Base-by-base conservation (phyloP, 2,888 invertebrate species). In the Sinodicranocentrus sp. region DNA sequence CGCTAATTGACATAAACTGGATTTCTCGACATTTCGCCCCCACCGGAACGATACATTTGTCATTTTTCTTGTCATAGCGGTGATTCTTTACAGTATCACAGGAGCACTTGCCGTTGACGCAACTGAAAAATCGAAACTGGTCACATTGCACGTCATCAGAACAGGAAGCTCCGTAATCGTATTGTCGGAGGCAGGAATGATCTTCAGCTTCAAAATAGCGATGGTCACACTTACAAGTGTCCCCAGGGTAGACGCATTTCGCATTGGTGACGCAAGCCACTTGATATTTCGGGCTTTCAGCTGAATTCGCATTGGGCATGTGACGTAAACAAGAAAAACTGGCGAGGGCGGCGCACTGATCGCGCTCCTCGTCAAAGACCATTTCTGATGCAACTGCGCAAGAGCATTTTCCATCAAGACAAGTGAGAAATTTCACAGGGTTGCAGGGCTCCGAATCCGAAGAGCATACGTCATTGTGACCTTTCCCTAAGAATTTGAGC, bases 231-330 rank as follows among this genome's bases (percentile, higher is more conserved):
- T 82, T 70, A 33, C 87, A 87, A 15, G 48, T 72, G 48, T 87
- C 85, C 21, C 84, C 84, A 0, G 87, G 87, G 52, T 79, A 87
- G 19, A 71, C 23, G 57, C 87, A 87, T 61, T 87, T 87, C 6
- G 87, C 87, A 33, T 87, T 68, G 2, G 68, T 33, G 10, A 76
- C 80, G 52, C 86, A 86, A 43, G 80, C 80, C 2, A 76, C 71
- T 61, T 84, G 80, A 25, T 80, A 84, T 57, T 80, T 84, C 0
- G 70, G 43, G 57, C 71, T 54, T 23, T 70, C 39, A 8, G 33
- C 83, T 44, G 82, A 61, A 23, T 70, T 82, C 21, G 75, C 68
- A 39, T 82, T 82, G 5, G 87, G 87, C 44, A 82, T 61, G 26
- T 54, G 39, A 8, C 85, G 82, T n/a, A 82, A 70, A 33, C 87